Base-by-base conservation (phyloP, 2,797 vertebrate species). In the Enteromius thamalakanensis region DNA sequence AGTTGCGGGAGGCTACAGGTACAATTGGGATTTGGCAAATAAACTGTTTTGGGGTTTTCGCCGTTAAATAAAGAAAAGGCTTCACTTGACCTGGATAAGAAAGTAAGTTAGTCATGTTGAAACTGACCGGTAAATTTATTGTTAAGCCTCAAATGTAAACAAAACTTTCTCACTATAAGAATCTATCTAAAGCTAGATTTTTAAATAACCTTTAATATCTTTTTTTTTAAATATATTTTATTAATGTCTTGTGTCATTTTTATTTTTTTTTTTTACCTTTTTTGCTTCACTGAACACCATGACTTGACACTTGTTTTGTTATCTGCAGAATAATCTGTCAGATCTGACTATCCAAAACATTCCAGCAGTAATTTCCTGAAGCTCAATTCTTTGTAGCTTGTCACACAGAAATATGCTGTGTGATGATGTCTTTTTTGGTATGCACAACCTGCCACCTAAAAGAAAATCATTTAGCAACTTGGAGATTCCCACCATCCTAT, bases 1-100 rank as follows among this genome's bases (percentile, higher is more conserved):
- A 51, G 76, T 78, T 84, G 64, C 79, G 76, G 83, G 87, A 90
- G 88, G 91, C 91, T 91, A 81, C 77, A 88, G 85, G 85, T 88
- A 88, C 77, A 71, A 32, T 15, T 45, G 45, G 37, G 69, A 75
- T 45, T 29, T 49, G 69, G 45, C 4, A n/a, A 76, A 84, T 85
- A 84, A 60, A 47, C 11, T 9, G 11, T 69, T 42, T 42, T 23
- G 40, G 21, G 21, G 1, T 69, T 69, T 12, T 42, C 11, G 5
- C 6, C 37, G 14, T 23, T 69, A 42, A 45, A 42, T 23, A 23
- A 69, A 69, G 14, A 21, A 23, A 14, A 69, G 12, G 12, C 40
- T 23, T 69, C 11, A 45, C n/a, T 69, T 69, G n/a, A 68, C 19
- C 10, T 12, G 5, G 11, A 21, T n/a, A n/a, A n/a, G 21, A 19